Percentiles rank a stretch among this genome's conserved stretches.
phyloP scores from a whole-genome alignment of 2,888 invertebrate genomes.

The Choristoneura rosaceana region DNA sequence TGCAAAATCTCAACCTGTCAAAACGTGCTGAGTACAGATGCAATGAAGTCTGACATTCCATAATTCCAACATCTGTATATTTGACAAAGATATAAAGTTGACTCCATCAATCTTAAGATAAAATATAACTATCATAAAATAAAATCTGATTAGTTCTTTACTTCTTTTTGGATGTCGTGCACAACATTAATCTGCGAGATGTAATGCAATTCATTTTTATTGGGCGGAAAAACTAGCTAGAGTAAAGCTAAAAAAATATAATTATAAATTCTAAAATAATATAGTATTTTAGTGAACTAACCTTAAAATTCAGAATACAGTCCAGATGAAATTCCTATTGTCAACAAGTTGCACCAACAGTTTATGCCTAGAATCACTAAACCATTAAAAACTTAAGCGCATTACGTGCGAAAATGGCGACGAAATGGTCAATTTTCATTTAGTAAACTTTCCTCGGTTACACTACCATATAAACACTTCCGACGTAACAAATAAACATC shows the following conservation, averaged over 20 bases:
- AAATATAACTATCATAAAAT: too few species aligned
- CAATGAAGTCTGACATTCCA: too few species aligned
- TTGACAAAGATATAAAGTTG: too few species aligned
- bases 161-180: too few species aligned
- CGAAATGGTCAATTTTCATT: constrained; percentile 48
- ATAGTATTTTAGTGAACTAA: constrained; percentile 19
- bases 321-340: constrained; percentile 11
- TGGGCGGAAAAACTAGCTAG: neutral
- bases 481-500: constrained; percentile 35
- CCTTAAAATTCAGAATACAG: constrained; percentile 36
- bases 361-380: constrained; percentile 30
- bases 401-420: constrained; percentile 65
- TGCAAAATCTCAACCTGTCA: neutral
- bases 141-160: too few species aligned
- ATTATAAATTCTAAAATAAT: neutral
- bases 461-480: constrained; percentile 26
- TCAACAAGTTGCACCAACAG: constrained; percentile 30
- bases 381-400: constrained; percentile 55
- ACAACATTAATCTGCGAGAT: too few species aligned
- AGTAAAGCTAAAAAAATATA: neutral
- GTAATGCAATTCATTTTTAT: neutral
- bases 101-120: too few species aligned
- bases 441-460: constrained; percentile 28
- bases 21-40: neutral
- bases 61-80: too few species aligned